Evolutionary conservation across 2,113 vertebrate genomes (phyloP).

Genomic region (Peromyscus leucopus): DNA sequence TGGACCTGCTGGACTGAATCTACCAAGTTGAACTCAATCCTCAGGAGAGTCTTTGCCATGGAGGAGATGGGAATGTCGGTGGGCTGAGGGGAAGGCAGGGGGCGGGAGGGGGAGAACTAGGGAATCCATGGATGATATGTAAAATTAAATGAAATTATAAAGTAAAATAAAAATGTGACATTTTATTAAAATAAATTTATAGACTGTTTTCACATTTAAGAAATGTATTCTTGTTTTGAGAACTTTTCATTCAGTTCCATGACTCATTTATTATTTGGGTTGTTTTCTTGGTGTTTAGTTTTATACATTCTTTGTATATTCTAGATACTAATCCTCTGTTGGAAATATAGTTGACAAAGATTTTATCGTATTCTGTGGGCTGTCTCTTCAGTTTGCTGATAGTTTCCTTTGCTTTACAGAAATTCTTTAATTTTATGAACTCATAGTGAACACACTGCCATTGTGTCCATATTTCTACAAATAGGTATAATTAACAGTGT

Average conservation of each 20-base stretch:
- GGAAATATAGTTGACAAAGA: background rate
- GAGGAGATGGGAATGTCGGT: too few species aligned
- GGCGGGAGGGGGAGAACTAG: too few species aligned
- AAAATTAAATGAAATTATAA: too few species aligned
- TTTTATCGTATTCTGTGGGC: background rate
- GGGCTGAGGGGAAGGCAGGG: too few species aligned
- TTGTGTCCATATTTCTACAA: background rate
- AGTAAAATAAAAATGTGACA: background rate
- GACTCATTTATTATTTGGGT: background rate
- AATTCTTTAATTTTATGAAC: background rate
- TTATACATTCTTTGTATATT: background rate
- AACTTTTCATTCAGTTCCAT: background rate
- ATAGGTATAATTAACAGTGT: background rate
- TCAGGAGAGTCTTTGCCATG: too few species aligned
- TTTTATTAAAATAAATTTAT: conserved; percentile 10
- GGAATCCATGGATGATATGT: too few species aligned
- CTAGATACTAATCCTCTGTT: background rate
- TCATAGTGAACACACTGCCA: background rate
- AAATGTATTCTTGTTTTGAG: background rate
- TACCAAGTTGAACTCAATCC: too few species aligned
- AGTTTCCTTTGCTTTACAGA: background rate
- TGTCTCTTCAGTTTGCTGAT: too few species aligned
- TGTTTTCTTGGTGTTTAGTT: background rate
- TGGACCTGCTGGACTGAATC: too few species aligned
- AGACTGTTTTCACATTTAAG: background rate